Evolutionary conservation across 37 sponge, comb jelly and placozoan genomes (phyloP), one percentile per base, ranked within the genome.

Genomic region (Haliclona indistincta): DNA sequence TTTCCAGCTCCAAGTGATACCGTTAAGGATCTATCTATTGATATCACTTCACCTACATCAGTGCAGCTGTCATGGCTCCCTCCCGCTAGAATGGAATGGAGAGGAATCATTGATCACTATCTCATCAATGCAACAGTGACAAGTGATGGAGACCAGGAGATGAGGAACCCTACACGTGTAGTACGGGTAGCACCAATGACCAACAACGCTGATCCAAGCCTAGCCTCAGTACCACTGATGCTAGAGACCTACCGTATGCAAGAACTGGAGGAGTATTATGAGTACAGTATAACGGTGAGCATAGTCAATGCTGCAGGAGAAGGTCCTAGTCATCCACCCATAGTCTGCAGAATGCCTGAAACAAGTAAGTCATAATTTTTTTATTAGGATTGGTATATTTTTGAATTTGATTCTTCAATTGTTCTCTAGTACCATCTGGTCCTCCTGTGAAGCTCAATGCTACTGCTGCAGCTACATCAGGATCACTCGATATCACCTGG

Each of bases 401-500:
- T n/a, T n/a, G n/a, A n/a, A n/a, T n/a, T n/a, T n/a, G n/a, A n/a
- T n/a, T 47, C 51, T 47, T 47, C 15, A 17, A 10, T 15, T 47
- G 15, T 47, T 10, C 51, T 17, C 15, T n/a, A 58, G 60, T 26
- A n/a, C 60, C 60, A 25, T 58, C 60, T 58, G 60, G 60, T 6
- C 60, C 60, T 25, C 60, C 60, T 25, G 6, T 6, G 7, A 58
- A 58, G 11, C 11, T 58, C n/a, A n/a, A n/a, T n/a, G 7, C 60
- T n/a, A n/a, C n/a, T n/a, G 6, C 13, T 25, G 25, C 6, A n/a
- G 60, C 28, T 11, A 58, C 60, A 25, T 11, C n/a, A n/a, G 63
- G 25, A 22, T 43, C 65, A 63, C 45, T 75, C 4, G 39, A 2
- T 2, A 36, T 75, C 52, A 39, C 64, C 15, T 75, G 76, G 76